Evolutionary conservation across 2,888 invertebrate species (phyloP), one percentile per base, ranked within the genome.

Genomic region (Cyrtodaria siliqua): DNA sequence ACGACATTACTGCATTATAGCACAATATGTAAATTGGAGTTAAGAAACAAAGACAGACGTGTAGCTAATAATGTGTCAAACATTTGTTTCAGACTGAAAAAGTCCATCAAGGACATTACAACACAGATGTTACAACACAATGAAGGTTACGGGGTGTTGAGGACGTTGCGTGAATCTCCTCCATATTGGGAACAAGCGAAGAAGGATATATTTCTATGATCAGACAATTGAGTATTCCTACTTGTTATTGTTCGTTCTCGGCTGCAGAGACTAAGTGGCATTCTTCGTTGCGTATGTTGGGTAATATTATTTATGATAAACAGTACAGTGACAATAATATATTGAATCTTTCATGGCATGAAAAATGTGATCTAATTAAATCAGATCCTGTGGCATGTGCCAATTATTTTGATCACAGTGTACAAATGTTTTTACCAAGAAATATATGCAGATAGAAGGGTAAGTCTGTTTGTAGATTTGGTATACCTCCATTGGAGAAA

Each of bases 121-220:
- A 52, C 75, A 23, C 53, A 75, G 8, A 29, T 78, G 12, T 23
- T 55, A 0, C 64, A 61, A 26, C 57, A 42, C 3, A 71, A 81
- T 78, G 78, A 83, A 33, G 80, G 83, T 16, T 83, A 56, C 29
- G 44, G 55, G 57, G 64, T 83, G 14, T 49, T 83, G 12, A 40
- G 77, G 53, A 57, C 20, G 8, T 23, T 83, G 1, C 38, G 85
- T 60, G 66, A 72, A n/a, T 0, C 79, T 0, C 87, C 86, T 16
- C 76, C 82, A 20, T 85, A 83, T 50, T 86, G 78, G 79, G 72
- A 83, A 33, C n/a, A 62, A 47, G 69, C 76, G 8, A 80, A 82
- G 62, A 83, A 76, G 52, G 78, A 84, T 29, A n/a, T 86, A 0
- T 84, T 85, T 66, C 82, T 3, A 79, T 82, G 79, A 82, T 86